Evolutionary conservation across 2,888 invertebrate species (phyloP), one percentile per base, ranked within the genome.

Genomic region (Tinea semifulvella): DNA sequence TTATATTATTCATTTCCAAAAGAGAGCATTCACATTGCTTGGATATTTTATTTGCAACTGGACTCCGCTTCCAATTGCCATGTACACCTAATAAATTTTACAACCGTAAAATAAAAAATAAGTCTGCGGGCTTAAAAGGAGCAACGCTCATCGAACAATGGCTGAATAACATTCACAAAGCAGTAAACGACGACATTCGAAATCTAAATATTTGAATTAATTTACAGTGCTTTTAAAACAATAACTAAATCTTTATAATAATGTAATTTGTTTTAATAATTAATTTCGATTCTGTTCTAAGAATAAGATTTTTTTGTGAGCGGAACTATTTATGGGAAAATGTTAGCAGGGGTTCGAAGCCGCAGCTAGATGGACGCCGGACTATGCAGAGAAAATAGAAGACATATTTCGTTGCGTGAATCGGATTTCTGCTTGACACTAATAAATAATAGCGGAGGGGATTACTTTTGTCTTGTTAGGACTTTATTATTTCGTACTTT

Each of bases 141-240:
- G 48, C 55, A 55, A 55, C 56, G 54, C 54, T 49, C 49, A 46
- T 53, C 48, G 52, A 63, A 65, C 65, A 65, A 67, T 65, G 56
- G 63, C 53, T 44, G 56, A 56, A 60, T 58, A 64, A 58, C 61
- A 59, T 62, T 57, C 55, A 54, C 56, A 45, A 53, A 53, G 55
- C 61, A 61, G 56, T 59, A 62, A 63, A 58, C 54, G 57, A 56
- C 56, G 58, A 13, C n/a, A 13, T 55, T 56, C 52, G 49, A 53
- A 64, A 65, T 63, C 60, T 63, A 65, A 65, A 65, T 65, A 61
- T 63, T 63, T 65, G 13, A 31, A 31, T 4, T 31, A 31, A 14
- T 31, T 31, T 31, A n/a, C n/a, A n/a, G n/a, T n/a, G n/a, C n/a
- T n/a, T n/a, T n/a, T n/a, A n/a, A n/a, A n/a, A n/a, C n/a, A n/a